phyloP scores from a whole-genome alignment of 2,888 invertebrate genomes.

The Quadroppia sp. region DNA sequence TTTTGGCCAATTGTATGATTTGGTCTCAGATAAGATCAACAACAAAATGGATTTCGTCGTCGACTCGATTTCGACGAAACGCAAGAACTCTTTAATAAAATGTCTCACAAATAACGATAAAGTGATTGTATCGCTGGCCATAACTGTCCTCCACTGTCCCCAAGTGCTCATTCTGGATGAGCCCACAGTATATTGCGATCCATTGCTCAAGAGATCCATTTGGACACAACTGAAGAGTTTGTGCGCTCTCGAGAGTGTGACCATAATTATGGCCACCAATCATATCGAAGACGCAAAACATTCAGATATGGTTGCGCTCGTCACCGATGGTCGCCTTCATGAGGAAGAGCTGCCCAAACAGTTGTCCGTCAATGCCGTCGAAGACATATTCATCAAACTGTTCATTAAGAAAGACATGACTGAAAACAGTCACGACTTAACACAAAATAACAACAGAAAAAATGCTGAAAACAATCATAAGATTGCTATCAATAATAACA shows the following conservation, averaged over 20 bases:
- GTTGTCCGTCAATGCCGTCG: not conserved
- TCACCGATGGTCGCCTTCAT: not conserved
- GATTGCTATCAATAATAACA: not conserved
- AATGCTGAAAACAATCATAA: not conserved
- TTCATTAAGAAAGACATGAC: not conserved
- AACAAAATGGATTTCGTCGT: conserved; percentile 6
- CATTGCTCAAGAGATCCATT: conserved; percentile 25
- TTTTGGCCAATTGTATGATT: conserved; percentile 19
- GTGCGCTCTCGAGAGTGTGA: conserved; percentile 10
- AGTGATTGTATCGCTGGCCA: conserved; percentile 23
- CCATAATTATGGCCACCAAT: not conserved
- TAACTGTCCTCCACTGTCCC: conserved; percentile 20
- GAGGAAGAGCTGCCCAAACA: conserved; percentile 3
- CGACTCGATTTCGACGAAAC: conserved; percentile 1
- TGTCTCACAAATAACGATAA: conserved; percentile 19
- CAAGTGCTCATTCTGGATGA: conserved; percentile 16
- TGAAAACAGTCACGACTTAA: not conserved
- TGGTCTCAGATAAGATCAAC: not conserved
- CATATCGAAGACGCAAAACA: conserved; percentile 27
- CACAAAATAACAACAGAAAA: not conserved
- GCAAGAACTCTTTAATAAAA: not conserved
- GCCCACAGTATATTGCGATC: conserved; percentile 26
- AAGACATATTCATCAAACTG: not conserved
- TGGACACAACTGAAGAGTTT: conserved; percentile 1
- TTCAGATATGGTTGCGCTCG: conserved; percentile 3